Base-by-base conservation (phyloP, 2,888 invertebrate species). In the Onthophagus sagittarius region DNA sequence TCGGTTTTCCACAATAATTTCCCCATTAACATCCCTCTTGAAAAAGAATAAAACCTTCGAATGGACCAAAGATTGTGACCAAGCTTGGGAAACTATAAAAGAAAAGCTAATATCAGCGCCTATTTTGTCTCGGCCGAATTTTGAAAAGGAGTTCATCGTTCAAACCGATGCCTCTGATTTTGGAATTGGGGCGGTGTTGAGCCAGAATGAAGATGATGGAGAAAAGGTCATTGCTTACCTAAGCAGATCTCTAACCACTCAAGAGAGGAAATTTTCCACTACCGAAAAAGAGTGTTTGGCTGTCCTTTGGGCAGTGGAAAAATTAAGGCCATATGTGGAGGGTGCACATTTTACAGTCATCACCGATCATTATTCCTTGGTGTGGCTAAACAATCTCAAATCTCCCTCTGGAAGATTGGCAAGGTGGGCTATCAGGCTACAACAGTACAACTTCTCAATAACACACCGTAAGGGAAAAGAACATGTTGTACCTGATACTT, bases 381-480 rank as follows among this genome's bases (percentile, higher is more conserved):
- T 74, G 7, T 71, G 76, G 74, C 23, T 75, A 3, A 67, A 75
- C 53, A 69, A 69, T 31, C 67, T 76, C 6, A 77, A 79, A 70
- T 71, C 77, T 62, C 74, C 77, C 72, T 69, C 73, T 15, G 77
- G 76, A 5, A 62, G 76, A 7, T 33, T 79, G 3, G 76, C 77
- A 7, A 63, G 79, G 69, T 79, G 79, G 78, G 73, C 73, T 14
- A 33, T 79, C 6, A 53, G 39, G 5, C 11, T 53, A 11, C 39
- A 53, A 11, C 39, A 53, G 11, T 53, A 53, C 1, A 4, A 76
- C 70, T 79, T 77, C 69, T 62, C 75, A 2, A 65, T 80, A 2
- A 63, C 78, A 13, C 74, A 74, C 62, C 67, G 75, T 0, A 75
- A 74, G 69, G 76, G 72, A 2, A 77, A 72, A 53, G 73, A 74